A percentile compares a stretch with the other conserved stretches of the same genome.
Conservation (phyloP, 2,797 vertebrate species). For the Gallinago nigripennis region DNA sequence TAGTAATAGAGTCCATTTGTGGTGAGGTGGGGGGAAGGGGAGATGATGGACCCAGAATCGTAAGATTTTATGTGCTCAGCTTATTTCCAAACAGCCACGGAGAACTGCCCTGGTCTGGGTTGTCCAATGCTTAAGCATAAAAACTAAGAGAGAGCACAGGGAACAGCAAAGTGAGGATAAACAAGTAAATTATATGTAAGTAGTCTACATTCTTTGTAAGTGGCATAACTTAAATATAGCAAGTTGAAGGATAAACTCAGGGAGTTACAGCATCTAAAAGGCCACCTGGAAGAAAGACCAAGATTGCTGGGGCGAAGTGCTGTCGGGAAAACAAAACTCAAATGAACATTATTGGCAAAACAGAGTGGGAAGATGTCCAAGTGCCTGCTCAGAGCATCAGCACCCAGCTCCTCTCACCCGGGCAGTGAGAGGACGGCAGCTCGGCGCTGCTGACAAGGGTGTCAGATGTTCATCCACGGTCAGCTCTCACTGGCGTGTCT, state of each 20-base stretch:
- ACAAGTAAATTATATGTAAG: background rate
- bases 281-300: background rate
- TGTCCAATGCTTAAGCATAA: background rate
- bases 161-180: background rate
- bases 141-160: background rate
- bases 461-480: background rate
- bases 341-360: background rate
- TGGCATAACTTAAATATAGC: background rate
- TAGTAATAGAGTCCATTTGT: constrained; percentile 69
- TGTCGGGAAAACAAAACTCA: background rate
- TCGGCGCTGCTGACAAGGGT: background rate
- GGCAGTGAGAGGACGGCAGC: background rate
- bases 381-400: background rate
- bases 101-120: background rate
- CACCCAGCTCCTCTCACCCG: background rate
- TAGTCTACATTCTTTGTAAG: background rate
- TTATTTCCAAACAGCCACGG: background rate
- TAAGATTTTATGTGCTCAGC: background rate
- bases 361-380: background rate
- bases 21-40: constrained; percentile 44
- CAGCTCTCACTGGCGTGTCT: background rate
- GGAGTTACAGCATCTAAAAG: background rate
- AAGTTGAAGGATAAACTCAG: background rate
- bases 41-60: constrained; percentile 43
- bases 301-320: background rate